Evolutionary conservation across 2,888 invertebrate genomes (phyloP), one percentile per base, ranked within the genome.

Genomic region (Agrochola macilenta): DNA sequence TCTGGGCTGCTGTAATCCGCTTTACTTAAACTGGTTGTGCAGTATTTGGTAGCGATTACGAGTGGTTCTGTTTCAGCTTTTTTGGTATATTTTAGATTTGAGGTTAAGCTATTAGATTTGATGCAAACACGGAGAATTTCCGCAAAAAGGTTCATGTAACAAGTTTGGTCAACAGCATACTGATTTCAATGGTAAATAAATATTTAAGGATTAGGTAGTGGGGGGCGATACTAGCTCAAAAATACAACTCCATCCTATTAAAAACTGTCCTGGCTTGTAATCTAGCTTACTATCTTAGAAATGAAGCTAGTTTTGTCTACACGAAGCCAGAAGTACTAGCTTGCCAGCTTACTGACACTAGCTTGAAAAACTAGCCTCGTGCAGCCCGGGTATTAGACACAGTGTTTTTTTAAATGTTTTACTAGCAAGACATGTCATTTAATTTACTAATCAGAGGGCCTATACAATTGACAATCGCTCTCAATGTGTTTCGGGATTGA

Each of bases 21-120:
- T 76, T 82, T 60, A 39, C 52, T 63, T 63, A 30, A 66, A 80
- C 64, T 52, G 49, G 64, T 52, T 65, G 81, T 20, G 52, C 78
- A 43, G 43, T 43, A 43, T 65, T 80, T 60, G 30, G 64, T 23
- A 65, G 52, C 17, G n/a, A 65, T 78, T 65, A 80, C 58, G 12
- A 65, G 49, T 35, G 58, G 2, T 9, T 58, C 30, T 64, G 58
- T 52, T 72, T 49, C n/a, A 72, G 30, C 30, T 30, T 64, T 49
- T 39, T 30, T 30, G 14, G 63, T 46, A 60, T 20, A 60, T 54
- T 79, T 71, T 49, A 64, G 20, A 72, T 52, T 80, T 52, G 49
- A 30, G 49, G 63, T 52, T 39, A 35, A 23, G 46, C 71, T 39
- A n/a, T 69, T n/a, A 20, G 5, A 49, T 70, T 46, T 39, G 23